These are phyloP conservation scores for Origma solitaria DNA, from an alignment of 2,113 vertebrate genomes.

Conservation along the genomic window DNA sequence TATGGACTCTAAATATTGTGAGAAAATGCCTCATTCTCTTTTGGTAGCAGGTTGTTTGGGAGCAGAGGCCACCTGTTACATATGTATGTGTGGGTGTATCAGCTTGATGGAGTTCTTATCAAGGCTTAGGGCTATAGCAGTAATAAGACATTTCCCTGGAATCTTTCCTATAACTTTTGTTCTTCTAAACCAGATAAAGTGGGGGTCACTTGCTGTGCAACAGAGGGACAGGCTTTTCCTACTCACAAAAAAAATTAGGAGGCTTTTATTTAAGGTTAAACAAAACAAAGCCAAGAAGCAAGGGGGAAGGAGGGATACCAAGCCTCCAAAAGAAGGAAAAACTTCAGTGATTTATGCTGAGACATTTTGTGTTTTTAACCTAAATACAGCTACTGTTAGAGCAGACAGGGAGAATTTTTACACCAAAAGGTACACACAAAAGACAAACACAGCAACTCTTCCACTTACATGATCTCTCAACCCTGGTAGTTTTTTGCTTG, in stretches of 20 bases:
- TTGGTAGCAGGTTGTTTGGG: slow-evolving; percentile 9
- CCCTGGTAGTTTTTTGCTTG: neutral
- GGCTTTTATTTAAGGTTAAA: slow-evolving; percentile 28
- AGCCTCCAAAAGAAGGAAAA: neutral
- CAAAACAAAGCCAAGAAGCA: neutral
- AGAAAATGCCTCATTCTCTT: neutral
- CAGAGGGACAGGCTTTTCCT: neutral
- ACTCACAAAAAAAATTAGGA: neutral
- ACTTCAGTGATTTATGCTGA: neutral
- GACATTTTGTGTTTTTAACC: slow-evolving; percentile 16
- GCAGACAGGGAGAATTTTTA: neutral
- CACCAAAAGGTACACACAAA: neutral
- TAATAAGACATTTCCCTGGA: slow-evolving; percentile 17
- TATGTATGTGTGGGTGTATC: neutral
- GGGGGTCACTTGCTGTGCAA: neutral
- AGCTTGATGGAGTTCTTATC: neutral
- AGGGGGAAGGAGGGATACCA: neutral
- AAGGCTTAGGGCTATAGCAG: neutral
- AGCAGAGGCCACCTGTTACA: slow-evolving; percentile 9
- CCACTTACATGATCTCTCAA: neutral
- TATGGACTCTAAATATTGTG: neutral
- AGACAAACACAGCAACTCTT: neutral
- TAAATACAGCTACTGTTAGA: slow-evolving; percentile 31
- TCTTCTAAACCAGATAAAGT: neutral
- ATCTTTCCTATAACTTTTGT: neutral